These are phyloP conservation scores for Numida meleagris DNA, from an alignment of 2,113 vertebrate genomes.

Conservation along the genomic window DNA sequence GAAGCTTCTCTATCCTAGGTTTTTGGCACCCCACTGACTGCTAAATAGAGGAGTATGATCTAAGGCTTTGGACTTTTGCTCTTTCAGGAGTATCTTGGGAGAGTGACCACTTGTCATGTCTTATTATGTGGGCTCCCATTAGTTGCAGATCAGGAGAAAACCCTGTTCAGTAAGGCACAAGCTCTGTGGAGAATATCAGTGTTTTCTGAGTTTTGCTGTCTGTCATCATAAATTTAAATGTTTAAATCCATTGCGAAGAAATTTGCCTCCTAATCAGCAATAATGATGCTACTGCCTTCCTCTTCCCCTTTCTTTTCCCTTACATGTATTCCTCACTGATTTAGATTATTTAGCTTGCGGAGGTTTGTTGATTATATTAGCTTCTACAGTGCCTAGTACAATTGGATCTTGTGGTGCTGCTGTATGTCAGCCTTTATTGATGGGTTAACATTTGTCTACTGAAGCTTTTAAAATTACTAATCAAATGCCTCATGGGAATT, in stretches of 20 bases:
- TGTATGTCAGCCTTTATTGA: not conserved
- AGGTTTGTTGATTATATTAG: not conserved
- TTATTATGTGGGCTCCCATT: not conserved
- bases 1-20: not conserved
- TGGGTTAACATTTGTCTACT: not conserved
- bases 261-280: not conserved
- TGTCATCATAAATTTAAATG: not conserved
- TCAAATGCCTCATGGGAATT: not conserved
- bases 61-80: not conserved
- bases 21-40: not conserved
- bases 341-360: not conserved
- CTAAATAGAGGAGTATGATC: not conserved
- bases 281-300: not conserved
- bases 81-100: not conserved
- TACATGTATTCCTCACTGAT: not conserved
- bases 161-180: not conserved
- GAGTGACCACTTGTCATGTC: not conserved
- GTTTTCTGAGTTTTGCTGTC: not conserved
- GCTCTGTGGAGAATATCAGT: not conserved
- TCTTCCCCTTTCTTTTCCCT: not conserved
- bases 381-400: not conserved
- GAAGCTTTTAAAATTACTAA: conserved; percentile 4
- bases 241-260: not conserved
- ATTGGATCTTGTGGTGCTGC: not conserved
- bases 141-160: not conserved